A percentile compares a stretch with the other conserved stretches of the same genome.
Evolutionary conservation across 2,113 vertebrate genomes (phyloP).

Genomic region (Corapipo altera): DNA sequence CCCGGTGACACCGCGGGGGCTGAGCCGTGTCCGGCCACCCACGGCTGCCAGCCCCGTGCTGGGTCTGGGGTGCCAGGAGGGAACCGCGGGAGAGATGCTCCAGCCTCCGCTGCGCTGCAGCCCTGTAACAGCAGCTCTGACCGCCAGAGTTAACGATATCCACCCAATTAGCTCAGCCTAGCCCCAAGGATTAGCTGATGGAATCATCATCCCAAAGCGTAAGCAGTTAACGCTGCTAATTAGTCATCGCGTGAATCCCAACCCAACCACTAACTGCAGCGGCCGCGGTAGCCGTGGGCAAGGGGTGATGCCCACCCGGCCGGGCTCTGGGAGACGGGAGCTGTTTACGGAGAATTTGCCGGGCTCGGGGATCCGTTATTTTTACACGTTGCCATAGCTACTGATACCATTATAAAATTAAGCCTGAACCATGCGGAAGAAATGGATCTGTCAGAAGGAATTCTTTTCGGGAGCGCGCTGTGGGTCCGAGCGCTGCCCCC

Average conservation of each 20-base stretch:
- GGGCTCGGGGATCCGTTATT: slow-evolving; percentile 71
- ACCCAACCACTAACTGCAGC: not conserved
- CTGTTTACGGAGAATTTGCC: slow-evolving; percentile 44
- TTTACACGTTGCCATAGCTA: slow-evolving; percentile 79
- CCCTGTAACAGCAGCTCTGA: not conserved
- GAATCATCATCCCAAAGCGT: slow-evolving; percentile 12
- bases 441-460: slow-evolving; percentile 72
- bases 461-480: slow-evolving; percentile 60
- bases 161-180: slow-evolving; percentile 39
- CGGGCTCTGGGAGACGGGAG: not conserved
- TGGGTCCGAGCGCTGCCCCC: not conserved
- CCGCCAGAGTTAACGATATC: slow-evolving; percentile 8
- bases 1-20: not conserved
- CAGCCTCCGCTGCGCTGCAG: rapidly evolving
- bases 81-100: not conserved
- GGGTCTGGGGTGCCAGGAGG: not conserved
- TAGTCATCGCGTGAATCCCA: not conserved
- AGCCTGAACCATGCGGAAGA: slow-evolving; percentile 73
- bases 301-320: not conserved
- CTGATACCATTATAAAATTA: slow-evolving; percentile 75
- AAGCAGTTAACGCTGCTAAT: slow-evolving; percentile 51
- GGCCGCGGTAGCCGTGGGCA: not conserved
- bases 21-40: rapidly evolving
- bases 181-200: slow-evolving; percentile 43
- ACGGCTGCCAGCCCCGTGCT: not conserved